Evolutionary conservation across 2,113 vertebrate genomes (phyloP), one percentile per base, ranked within the genome.

Genomic region (Marcusenius ussheri): DNA sequence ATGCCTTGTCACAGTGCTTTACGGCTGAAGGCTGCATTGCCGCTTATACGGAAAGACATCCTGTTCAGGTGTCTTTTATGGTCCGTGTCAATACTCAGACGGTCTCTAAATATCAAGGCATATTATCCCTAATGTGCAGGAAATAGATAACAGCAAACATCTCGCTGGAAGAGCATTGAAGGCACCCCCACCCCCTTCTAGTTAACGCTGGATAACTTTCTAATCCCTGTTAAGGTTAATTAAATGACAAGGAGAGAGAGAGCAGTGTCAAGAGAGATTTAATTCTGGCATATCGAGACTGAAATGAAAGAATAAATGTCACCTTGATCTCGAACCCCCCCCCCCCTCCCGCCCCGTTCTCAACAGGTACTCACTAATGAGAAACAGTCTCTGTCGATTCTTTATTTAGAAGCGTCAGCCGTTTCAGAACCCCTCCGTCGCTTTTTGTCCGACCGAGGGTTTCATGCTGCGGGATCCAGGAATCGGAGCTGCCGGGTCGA

Each of bases 141-240:
- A 45, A 89, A 89, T 56, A 89, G 88, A 89, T 89, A 89, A 53
- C 74, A 45, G 88, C 74, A 83, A 89, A 84, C 74, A 89, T 83
- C 50, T 89, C 77, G 19, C 51, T 58, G 50, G 19, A 45, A 46
- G 17, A 83, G 50, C 27, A n/a, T 83, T 83, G 80, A 83, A 89
- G 50, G 70, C 70, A 89, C 74, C 70, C 21, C 84, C 47, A n/a
- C 46, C 50, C 46, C 85, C 50, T 87, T 87, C 50, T 77, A 92
- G 90, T 89, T 88, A 90, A 88, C 50, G 39, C 46, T 86, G 50
- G 90, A 92, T 92, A 92, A 93, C 91, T 87, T 92, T 91, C 90
- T 90, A 94, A 94, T 93, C 91, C 91, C 62, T 74, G 47, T 83
- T 91, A 91, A 93, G 91, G 92, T 91, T 93, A 91, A 92, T 93